Evolutionary conservation across 2,797 vertebrate genomes (phyloP).

Genomic region (Serranus cabrilla): DNA sequence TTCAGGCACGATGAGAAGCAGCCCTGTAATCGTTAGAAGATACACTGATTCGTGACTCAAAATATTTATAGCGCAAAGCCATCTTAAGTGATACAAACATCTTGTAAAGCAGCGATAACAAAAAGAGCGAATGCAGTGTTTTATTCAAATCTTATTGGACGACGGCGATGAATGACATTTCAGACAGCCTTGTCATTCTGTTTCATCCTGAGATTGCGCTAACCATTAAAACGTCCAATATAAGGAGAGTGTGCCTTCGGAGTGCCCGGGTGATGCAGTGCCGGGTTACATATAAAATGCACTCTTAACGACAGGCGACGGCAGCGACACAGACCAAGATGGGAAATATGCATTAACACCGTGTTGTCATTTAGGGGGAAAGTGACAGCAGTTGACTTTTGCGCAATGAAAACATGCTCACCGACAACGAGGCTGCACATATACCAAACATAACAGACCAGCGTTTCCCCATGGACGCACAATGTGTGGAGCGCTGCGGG

Average conservation of each 20-base stretch:
- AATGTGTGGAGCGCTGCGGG: slow-evolving; percentile 63
- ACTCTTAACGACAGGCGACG: slow-evolving; percentile 8
- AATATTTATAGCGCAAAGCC: slow-evolving; percentile 9
- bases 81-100: neutral
- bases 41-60: slow-evolving; percentile 72
- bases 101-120: slow-evolving; percentile 8
- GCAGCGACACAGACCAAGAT: neutral
- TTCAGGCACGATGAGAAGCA: slow-evolving; percentile 78
- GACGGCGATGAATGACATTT: slow-evolving; percentile 15
- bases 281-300: slow-evolving; percentile 30
- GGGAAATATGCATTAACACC: neutral
- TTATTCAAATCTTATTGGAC: neutral
- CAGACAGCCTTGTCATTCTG: neutral
- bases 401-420: slow-evolving; percentile 45
- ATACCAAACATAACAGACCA: slow-evolving; percentile 45
- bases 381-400: slow-evolving; percentile 35
- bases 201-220: slow-evolving; percentile 34
- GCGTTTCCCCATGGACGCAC: slow-evolving; percentile 68
- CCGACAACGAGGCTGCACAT: slow-evolving; percentile 45
- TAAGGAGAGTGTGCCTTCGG: neutral
- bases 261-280: slow-evolving; percentile 38
- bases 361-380: neutral
- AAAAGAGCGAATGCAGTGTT: neutral
- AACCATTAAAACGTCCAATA: slow-evolving; percentile 16
- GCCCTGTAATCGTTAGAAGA: slow-evolving; percentile 39